Evolutionary conservation across 64 coral and sea anemone species (phyloP), one percentile per base, ranked within the genome.

Genomic region (Astreopora myriophthalma): DNA sequence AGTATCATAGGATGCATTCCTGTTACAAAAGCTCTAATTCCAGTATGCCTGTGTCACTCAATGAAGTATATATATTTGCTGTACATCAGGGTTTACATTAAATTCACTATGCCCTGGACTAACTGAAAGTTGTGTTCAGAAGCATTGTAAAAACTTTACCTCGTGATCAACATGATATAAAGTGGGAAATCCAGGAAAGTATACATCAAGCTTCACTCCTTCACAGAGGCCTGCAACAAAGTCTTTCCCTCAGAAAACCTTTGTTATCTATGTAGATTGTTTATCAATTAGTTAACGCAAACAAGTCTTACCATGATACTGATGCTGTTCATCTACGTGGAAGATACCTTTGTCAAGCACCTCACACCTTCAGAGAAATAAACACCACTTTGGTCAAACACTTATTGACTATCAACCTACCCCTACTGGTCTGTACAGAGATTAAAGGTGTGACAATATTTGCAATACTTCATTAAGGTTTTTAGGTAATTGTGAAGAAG

Each of bases 141-240:
- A 28, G 19, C 58, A n/a, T 78, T 28, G 5, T 57, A 55, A 48
- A 61, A 13, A 61, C 17, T 33, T 42, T 90, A 99, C 97, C 62
- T 84, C 82, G 69, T 99, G 97, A 46, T 73, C n/a, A 79, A 99
- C 86, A 64, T 99, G 97, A 58, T 88, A 90, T 36, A 99, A 60
- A 19, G 97, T 99, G 22, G 97, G 97, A 39, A 99, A 99, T 51
- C 97, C 97, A 65, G 97, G 97, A 67, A 83, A 96, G 48, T 90
- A 99, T 10, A 96, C 91, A 71, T 99, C 87, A 79, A 96, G 97
- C 75, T 90, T 92, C 19, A 99, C 97, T 84, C 85, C 94, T 42
- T 90, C 68, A 64, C 87, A 91, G 6, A 99, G 87, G 75, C 94
- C 97, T 99, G 51, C 37, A 91, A 79, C 33, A 39, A 23, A 11